phyloP scores from a whole-genome alignment of 2,888 invertebrate genomes.

The Dioctria linearis region DNA sequence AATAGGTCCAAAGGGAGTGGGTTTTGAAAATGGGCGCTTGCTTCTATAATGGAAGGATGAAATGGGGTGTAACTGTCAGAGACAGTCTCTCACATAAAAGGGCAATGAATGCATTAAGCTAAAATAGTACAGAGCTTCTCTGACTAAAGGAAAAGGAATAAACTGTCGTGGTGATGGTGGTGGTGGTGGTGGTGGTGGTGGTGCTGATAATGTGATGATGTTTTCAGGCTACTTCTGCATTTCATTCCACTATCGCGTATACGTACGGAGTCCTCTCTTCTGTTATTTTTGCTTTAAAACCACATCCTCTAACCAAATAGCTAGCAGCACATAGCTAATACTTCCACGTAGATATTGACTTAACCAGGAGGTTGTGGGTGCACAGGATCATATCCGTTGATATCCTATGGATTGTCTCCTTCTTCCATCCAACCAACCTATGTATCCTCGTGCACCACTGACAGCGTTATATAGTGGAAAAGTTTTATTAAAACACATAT shows the following conservation, averaged over 20 bases:
- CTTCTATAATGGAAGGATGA: background rate
- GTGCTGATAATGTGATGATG: too few species aligned
- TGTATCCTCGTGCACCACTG: background rate
- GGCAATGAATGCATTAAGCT: conserved; percentile 51
- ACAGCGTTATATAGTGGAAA: background rate
- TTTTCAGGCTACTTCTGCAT: background rate
- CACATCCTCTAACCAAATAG: background rate
- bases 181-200: too few species aligned
- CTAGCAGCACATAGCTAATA: background rate
- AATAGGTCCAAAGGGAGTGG: conserved; percentile 15
- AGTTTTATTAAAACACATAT: conserved; percentile 44
- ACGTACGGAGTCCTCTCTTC: conserved; percentile 19
- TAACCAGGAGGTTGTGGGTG: background rate
- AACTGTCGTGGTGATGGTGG: background rate
- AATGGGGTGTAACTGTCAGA: conserved; percentile 36
- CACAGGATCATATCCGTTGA: conserved; percentile 9
- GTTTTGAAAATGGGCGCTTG: background rate
- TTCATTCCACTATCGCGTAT: conserved; percentile 32
- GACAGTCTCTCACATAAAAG: conserved; percentile 21
- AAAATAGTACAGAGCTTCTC: conserved; percentile 4
- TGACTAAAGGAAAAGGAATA: background rate
- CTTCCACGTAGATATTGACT: conserved; percentile 34
- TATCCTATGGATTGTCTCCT: background rate
- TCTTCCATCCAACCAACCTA: conserved; percentile 18
- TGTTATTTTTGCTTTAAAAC: conserved; percentile 26